A percentile compares a stretch with the other conserved stretches of the same genome.
Evolutionary conservation across 2,888 invertebrate genomes (phyloP).

Genomic region (Blera fallax): DNA sequence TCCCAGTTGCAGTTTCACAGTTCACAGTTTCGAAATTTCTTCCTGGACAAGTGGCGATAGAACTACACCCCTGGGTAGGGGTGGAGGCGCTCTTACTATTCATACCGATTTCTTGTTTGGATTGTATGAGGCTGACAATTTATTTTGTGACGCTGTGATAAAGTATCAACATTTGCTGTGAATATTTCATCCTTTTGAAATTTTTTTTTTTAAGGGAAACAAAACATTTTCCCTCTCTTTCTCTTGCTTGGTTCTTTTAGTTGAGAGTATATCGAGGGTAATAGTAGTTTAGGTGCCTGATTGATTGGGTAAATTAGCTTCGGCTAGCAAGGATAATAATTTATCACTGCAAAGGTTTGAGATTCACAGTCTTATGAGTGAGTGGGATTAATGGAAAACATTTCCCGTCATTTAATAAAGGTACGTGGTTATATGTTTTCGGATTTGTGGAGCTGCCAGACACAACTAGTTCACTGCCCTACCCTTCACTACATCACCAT

Average conservation of each 20-base stretch:
- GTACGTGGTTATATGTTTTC: no score
- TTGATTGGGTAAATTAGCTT: no score
- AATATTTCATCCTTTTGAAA: slow-evolving; percentile 23
- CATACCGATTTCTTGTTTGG: neutral
- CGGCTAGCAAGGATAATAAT: no score
- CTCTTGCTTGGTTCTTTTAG: neutral
- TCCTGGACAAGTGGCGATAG: neutral
- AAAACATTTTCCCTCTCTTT: neutral
- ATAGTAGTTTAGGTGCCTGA: no score
- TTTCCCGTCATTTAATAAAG: no score
- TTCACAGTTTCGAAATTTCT: slow-evolving; percentile 7
- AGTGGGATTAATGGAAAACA: no score
- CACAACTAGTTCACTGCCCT: no score
- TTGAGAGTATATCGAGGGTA: no score
- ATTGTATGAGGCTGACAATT: slow-evolving; percentile 22
- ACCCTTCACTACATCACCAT: no score
- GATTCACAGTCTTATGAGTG: no score
- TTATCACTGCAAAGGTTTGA: no score
- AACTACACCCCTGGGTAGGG: slow-evolving; percentile 24
- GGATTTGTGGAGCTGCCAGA: no score
- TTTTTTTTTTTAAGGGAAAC: neutral
- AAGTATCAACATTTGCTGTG: slow-evolving; percentile 44
- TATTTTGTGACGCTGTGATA: slow-evolving; percentile 50
- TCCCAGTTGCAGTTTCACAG: slow-evolving; percentile 46
- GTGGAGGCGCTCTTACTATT: slow-evolving; percentile 23